Evolutionary conservation across 2,797 vertebrate species (phyloP).

Genomic region (Galaxias olidus): DNA sequence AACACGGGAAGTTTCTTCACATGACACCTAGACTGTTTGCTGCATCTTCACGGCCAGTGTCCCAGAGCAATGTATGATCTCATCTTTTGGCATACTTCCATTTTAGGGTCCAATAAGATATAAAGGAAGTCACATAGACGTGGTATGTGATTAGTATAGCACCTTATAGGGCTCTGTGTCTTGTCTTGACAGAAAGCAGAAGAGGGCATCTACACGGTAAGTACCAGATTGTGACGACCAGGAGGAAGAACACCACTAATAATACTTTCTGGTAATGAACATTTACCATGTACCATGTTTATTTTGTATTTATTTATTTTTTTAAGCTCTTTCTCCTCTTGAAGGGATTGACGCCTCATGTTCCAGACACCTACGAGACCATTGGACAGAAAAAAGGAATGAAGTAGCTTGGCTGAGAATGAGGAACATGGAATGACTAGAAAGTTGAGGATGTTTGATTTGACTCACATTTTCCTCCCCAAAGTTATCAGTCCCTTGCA

Average conservation of each 20-base stretch:
- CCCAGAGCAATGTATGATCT: too few species aligned
- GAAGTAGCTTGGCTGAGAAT: not conserved
- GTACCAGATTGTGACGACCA: conserved; percentile 17
- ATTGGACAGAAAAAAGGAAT: conserved; percentile 65
- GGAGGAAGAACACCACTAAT: too few species aligned
- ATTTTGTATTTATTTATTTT: too few species aligned
- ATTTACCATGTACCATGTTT: too few species aligned
- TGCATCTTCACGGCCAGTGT: too few species aligned
- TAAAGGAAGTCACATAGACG: not conserved
- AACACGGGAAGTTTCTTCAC: too few species aligned
- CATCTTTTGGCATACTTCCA: not conserved
- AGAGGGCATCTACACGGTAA: conserved; percentile 65
- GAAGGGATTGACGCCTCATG: conserved; percentile 67
- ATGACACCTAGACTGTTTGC: too few species aligned
- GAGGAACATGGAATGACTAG: not conserved
- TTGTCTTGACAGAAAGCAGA: conserved; percentile 29
- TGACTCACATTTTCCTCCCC: not conserved
- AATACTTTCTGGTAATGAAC: too few species aligned
- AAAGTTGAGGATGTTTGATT: not conserved
- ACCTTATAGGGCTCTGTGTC: conserved; percentile 20
- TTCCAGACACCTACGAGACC: conserved; percentile 71
- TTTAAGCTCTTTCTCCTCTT: conserved; percentile 11
- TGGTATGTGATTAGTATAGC: conserved; percentile 1
- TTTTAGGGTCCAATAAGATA: not conserved
- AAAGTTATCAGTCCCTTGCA: not conserved